Conservation (phyloP, 2,113 vertebrate species). For the Thamnaconus septentrionalis region DNA sequence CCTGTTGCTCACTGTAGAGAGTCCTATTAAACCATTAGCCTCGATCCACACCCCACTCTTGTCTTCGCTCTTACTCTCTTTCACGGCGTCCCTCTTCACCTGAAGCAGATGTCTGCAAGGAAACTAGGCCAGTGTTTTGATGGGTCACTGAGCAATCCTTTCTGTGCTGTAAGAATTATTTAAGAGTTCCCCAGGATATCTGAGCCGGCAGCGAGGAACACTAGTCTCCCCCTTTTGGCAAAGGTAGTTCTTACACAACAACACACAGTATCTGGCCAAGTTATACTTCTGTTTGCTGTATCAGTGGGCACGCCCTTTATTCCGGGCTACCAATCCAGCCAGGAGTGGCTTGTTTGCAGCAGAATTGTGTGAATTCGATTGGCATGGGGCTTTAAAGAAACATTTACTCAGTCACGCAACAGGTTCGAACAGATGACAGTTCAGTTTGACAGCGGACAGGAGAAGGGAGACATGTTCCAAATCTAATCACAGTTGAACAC, state of each 20-base stretch:
- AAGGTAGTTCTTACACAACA: background rate
- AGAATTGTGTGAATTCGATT: background rate
- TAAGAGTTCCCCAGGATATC: constrained; percentile 11
- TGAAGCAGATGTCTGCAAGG: constrained; percentile 40
- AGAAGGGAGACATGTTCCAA: constrained; percentile 14
- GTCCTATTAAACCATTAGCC: constrained; percentile 66
- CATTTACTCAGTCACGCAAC: background rate
- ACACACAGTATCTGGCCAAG: background rate
- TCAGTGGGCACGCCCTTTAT: too few relatives aligned
- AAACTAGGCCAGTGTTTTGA: constrained; percentile 62
- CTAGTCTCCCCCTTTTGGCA: background rate
- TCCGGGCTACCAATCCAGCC: too few relatives aligned
- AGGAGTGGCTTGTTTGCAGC: too few relatives aligned
- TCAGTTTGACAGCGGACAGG: constrained; percentile 5
- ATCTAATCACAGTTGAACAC: constrained; percentile 33
- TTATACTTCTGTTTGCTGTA: background rate
- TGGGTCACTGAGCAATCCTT: constrained; percentile 54
- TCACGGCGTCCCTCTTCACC: constrained; percentile 23
- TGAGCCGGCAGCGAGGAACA: background rate
- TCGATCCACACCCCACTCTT: constrained; percentile 25
- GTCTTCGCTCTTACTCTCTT: constrained; percentile 2
- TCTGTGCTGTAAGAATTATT: constrained; percentile 19
- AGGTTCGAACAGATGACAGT: background rate
- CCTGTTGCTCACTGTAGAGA: constrained; percentile 49
- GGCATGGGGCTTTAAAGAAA: background rate